Conservation (phyloP, 2,888 invertebrate species). For the Gymnoscelis rufifasciata region DNA sequence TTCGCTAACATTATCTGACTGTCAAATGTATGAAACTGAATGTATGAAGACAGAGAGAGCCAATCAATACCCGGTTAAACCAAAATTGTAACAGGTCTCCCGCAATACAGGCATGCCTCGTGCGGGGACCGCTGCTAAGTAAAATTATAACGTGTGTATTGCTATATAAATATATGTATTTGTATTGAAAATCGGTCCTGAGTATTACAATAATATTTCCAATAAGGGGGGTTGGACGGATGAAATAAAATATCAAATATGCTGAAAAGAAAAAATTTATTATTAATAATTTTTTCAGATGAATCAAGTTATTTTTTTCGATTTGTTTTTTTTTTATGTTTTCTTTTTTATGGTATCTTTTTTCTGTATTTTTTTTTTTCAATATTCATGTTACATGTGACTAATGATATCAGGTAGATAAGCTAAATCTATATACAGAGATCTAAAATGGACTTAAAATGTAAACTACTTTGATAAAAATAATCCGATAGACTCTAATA, state of each 20-base stretch:
- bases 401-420: conserved; percentile 10
- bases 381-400: conserved; percentile 21
- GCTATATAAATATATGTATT: too few species aligned
- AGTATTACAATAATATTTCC: too few species aligned
- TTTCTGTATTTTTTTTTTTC: conserved; percentile 28
- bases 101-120: too few species aligned
- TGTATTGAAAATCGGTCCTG: too few species aligned
- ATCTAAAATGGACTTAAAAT: conserved; percentile 9
- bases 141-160: too few species aligned
- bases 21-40: too few species aligned
- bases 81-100: too few species aligned
- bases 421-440: conserved; percentile 16
- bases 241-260: conserved; percentile 47
- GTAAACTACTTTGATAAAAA: conserved; percentile 16
- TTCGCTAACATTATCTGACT: too few species aligned
- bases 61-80: too few species aligned
- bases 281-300: conserved; percentile 40
- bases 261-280: conserved; percentile 61
- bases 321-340: conserved; percentile 29
- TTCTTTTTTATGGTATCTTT: conserved; percentile 33
- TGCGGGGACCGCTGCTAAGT: too few species aligned
- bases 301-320: conserved; percentile 42
- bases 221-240: background rate
- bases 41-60: too few species aligned
- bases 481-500: conserved; percentile 38